Evolutionary conservation across 2,113 vertebrate species (phyloP).

Genomic region (Cebus imitator): DNA sequence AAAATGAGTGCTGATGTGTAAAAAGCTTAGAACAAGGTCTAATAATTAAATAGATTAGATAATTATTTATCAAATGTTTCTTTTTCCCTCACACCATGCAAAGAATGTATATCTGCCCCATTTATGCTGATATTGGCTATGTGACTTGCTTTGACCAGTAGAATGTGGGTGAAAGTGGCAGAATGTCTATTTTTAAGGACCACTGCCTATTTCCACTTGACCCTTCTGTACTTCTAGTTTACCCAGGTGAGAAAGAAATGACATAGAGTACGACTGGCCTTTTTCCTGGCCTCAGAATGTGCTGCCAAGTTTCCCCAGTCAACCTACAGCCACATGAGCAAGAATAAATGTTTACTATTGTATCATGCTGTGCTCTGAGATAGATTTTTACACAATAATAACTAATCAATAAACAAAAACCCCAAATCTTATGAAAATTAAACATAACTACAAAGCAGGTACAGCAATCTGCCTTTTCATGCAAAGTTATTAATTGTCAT

Average conservation of each 20-base stretch:
- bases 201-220: neutral
- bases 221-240: neutral
- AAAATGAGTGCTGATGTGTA: neutral
- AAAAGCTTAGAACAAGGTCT: neutral
- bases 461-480: neutral
- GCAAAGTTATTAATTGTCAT: neutral
- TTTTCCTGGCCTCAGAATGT: neutral
- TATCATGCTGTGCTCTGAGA: neutral
- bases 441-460: neutral
- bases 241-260: neutral
- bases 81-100: neutral
- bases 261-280: neutral
- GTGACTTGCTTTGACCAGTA: neutral
- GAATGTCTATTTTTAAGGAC: neutral
- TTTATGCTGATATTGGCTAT: neutral
- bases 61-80: neutral
- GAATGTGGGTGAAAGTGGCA: neutral
- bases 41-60: neutral
- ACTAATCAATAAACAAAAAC: neutral
- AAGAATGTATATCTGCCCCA: neutral
- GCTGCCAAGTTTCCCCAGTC: neutral
- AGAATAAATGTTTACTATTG: neutral
- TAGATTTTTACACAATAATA: neutral
- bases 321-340: neutral
- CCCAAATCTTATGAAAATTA: neutral